These are phyloP conservation scores for Pionites leucogaster DNA, from an alignment of 2,113 vertebrate genomes.

Conservation along the genomic window DNA sequence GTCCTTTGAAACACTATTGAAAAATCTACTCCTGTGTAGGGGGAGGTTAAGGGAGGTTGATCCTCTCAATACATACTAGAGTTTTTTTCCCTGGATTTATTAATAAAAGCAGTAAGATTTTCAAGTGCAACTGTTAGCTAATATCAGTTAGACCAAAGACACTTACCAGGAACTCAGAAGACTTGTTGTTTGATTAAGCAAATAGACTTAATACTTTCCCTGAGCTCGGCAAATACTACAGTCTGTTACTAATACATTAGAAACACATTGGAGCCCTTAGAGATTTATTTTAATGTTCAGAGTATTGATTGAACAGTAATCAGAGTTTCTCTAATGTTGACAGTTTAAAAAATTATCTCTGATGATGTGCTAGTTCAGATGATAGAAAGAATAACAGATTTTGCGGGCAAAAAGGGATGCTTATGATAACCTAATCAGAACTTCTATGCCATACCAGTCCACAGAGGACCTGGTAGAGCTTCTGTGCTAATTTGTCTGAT, in stretches of 20 bases:
- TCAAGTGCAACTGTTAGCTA: neutral
- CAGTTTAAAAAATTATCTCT: slow-evolving; percentile 19
- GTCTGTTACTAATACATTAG: neutral
- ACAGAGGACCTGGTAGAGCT: neutral
- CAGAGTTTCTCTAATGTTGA: slow-evolving; percentile 1
- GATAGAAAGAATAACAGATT: neutral
- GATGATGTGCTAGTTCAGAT: slow-evolving; percentile 7
- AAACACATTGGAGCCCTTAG: neutral
- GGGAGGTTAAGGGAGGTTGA: neutral
- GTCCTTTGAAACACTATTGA: neutral
- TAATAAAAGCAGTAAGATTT: neutral
- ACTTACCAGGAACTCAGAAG: neutral
- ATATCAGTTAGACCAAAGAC: neutral
- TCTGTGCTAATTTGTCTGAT: neutral
- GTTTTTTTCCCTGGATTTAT: neutral
- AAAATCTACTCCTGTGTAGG: neutral
- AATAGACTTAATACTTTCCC: neutral
- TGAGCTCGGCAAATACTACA: slow-evolving; percentile 19
- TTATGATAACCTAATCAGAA: slow-evolving; percentile 6
- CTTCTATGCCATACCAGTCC: neutral
- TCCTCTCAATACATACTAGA: neutral
- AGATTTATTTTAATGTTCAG: slow-evolving; percentile 18
- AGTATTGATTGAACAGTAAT: neutral
- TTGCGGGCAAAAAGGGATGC: neutral
- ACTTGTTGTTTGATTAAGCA: neutral